Evolutionary conservation across 2,113 vertebrate genomes (phyloP).

Genomic region (Parotia lawesii): DNA sequence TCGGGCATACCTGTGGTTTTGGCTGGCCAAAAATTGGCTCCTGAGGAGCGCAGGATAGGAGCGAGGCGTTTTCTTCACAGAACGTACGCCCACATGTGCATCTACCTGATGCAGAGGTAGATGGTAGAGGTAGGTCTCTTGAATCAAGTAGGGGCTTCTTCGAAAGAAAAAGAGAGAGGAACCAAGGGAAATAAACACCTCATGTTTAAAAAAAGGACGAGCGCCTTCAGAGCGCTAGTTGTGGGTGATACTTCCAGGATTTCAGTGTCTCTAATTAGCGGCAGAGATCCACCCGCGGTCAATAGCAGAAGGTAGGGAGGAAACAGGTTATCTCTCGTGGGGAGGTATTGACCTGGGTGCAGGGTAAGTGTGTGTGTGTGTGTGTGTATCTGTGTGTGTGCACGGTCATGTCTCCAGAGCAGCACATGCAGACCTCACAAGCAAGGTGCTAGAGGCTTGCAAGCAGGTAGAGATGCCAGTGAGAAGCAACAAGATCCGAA

Average conservation of each 20-base stretch:
- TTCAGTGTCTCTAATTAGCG: not conserved
- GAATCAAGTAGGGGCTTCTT: not conserved
- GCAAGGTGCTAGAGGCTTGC: not conserved
- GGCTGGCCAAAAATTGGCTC: not conserved
- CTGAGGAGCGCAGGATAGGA: not conserved
- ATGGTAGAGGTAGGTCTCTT: not conserved
- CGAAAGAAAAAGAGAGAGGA: not conserved
- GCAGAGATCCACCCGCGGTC: not conserved
- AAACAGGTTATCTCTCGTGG: not conserved
- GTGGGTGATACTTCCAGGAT: not conserved
- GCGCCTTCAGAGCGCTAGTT: not conserved
- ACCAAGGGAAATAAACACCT: not conserved
- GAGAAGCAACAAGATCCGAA: not conserved
- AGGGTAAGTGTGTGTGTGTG: not conserved
- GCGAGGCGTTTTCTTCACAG: not conserved
- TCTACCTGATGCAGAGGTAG: not conserved
- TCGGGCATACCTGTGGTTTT: not conserved
- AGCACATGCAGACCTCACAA: not conserved
- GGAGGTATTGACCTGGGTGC: not conserved
- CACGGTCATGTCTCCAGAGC: not conserved
- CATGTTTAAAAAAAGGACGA: not conserved
- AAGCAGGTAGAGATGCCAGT: not conserved
- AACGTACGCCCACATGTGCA: fast-evolving
- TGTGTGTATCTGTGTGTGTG: not conserved
- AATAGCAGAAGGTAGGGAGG: not conserved